phyloP scores from a whole-genome alignment of 2,797 vertebrate species.

The Fundulus diaphanus region DNA sequence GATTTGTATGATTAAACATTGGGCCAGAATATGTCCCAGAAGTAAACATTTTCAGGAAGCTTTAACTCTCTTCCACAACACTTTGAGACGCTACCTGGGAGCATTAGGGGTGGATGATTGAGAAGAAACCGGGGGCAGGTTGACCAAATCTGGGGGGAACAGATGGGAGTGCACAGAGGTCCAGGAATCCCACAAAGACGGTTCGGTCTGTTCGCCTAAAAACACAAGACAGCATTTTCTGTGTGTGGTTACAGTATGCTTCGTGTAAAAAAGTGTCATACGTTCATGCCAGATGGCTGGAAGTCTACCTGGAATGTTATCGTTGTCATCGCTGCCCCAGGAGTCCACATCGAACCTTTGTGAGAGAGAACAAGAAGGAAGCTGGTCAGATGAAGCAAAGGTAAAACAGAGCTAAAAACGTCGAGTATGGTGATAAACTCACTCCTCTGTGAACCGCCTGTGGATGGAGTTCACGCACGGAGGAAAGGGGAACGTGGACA shows the following conservation, averaged over 20 bases:
- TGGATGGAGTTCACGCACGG: slow-evolving; percentile 92
- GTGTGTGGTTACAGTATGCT: background rate
- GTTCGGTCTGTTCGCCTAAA: slow-evolving; percentile 69
- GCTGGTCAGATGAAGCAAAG: background rate
- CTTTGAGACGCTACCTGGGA: slow-evolving; percentile 55
- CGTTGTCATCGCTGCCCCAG: slow-evolving; percentile 79
- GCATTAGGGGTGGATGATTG: slow-evolving; percentile 19
- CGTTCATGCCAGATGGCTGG: background rate
- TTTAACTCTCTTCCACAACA: background rate
- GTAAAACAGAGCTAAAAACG: background rate
- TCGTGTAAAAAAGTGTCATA: background rate
- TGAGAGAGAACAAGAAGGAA: background rate
- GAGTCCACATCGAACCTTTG: slow-evolving; percentile 73
- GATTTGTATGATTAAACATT: background rate
- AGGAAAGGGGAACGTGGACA: slow-evolving; percentile 93
- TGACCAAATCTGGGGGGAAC: slow-evolving; percentile 77
- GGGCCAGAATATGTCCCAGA: background rate
- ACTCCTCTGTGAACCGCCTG: slow-evolving; percentile 84
- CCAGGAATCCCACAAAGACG: slow-evolving; percentile 73
- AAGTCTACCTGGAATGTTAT: slow-evolving; percentile 67
- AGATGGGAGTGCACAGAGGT: slow-evolving; percentile 74
- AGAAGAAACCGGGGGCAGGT: slow-evolving; percentile 51
- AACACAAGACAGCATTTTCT: slow-evolving; percentile 18
- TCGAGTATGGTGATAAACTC: slow-evolving; percentile 33
- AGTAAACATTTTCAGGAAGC: background rate